phyloP scores from a whole-genome alignment of 2,113 vertebrate species.

The Tragelaphus buxtoni region DNA sequence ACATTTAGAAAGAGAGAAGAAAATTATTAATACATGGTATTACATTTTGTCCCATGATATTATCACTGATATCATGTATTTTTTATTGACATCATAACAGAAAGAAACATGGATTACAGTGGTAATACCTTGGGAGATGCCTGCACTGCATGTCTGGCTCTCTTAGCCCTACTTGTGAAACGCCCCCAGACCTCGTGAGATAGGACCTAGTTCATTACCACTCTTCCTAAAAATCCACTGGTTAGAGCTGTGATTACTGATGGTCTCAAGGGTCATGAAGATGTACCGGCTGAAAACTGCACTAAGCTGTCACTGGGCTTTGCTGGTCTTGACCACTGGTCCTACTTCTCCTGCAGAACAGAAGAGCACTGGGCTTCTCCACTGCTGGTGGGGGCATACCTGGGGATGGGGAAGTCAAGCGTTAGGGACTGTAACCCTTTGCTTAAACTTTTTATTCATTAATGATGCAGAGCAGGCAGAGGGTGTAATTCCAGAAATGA shows the following conservation, averaged over 20 bases:
- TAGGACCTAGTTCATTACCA: fast-evolving
- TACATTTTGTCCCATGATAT: not conserved
- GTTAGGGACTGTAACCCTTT: not conserved
- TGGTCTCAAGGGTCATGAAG: not conserved
- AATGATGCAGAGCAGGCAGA: no score
- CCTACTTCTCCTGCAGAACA: not conserved
- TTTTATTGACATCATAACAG: not conserved
- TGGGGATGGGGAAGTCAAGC: not conserved
- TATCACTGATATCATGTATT: not conserved
- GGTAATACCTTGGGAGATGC: no score
- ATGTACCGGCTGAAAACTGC: not conserved
- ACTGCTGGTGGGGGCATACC: not conserved
- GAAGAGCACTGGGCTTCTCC: not conserved
- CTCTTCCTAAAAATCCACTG: not conserved
- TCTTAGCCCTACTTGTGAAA: not conserved
- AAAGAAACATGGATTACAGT: not conserved
- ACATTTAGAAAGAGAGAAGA: not conserved
- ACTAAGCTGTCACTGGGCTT: not conserved
- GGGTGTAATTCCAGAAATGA: no score
- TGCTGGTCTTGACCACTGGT: not conserved
- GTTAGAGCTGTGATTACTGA: fast-evolving
- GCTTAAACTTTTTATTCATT: not conserved
- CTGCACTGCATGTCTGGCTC: not conserved
- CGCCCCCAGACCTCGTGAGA: fast-evolving
- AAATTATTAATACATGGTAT: not conserved